phyloP scores from a whole-genome alignment of 2,888 invertebrate species.

The Leucania comma region DNA sequence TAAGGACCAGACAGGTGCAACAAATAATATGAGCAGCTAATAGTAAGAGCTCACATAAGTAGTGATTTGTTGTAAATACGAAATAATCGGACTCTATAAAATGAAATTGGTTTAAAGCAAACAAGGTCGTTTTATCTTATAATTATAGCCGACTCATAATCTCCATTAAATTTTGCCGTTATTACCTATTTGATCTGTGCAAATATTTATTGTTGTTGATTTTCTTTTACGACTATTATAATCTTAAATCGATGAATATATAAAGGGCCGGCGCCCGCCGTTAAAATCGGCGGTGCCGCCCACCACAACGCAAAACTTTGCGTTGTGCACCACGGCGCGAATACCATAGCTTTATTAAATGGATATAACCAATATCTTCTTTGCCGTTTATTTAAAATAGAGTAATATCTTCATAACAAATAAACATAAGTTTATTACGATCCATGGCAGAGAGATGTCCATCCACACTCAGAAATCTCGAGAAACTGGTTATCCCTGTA shows the following conservation, averaged over 20 bases:
- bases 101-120: background rate
- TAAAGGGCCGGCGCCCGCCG: no score
- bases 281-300: no score
- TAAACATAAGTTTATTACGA: no score
- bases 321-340: no score
- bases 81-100: background rate
- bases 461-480: no score
- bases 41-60: background rate
- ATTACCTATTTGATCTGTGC: slow-evolving; percentile 4
- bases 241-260: slow-evolving; percentile 13
- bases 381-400: no score
- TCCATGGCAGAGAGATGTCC: no score
- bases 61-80: background rate
- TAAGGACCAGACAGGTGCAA: background rate
- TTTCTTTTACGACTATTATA: background rate
- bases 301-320: no score
- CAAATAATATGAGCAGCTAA: background rate
- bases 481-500: no score
- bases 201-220: slow-evolving; percentile 20
- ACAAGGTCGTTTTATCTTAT: background rate
- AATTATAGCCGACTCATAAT: background rate
- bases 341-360: no score
- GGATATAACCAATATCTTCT: no score
- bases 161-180: background rate
- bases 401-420: no score